Conservation (phyloP, 2,113 vertebrate genomes). For the Taurulus bubalis region DNA sequence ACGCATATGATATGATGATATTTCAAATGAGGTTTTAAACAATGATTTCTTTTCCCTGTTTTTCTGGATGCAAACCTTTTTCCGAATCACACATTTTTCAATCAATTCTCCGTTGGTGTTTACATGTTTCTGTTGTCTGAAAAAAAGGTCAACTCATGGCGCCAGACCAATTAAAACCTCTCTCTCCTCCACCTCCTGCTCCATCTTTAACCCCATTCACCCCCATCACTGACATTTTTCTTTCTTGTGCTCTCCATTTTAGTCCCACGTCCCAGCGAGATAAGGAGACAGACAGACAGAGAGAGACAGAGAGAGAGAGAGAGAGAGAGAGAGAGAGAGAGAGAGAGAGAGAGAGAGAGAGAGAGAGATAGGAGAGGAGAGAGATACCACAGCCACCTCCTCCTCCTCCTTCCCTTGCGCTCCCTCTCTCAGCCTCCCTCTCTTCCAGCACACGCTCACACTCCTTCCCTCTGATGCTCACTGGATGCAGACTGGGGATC, state of each 20-base stretch:
- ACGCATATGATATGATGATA: no score
- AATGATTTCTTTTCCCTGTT: background rate
- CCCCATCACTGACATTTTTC: conserved; percentile 50
- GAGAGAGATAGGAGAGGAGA: no score
- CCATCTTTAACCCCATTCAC: conserved; percentile 32
- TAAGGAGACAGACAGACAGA: conserved; percentile 16
- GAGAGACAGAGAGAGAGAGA: conserved; percentile 26
- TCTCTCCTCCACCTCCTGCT: conserved; percentile 25
- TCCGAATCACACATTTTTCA: background rate
- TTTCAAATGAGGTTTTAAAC: background rate
- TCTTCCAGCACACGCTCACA: conserved; percentile 61
- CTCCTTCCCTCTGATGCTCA: conserved; percentile 68
- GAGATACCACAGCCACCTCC: no score
- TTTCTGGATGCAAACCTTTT: background rate
- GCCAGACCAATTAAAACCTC: conserved; percentile 42
- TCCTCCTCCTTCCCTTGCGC: conserved; percentile 25
- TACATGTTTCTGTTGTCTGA: conserved; percentile 22
- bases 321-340: conserved; percentile 17
- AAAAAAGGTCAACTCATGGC: conserved; percentile 51
- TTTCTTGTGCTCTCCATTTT: conserved; percentile 60
- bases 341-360: no score
- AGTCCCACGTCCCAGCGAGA: conserved; percentile 69
- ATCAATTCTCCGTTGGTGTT: background rate
- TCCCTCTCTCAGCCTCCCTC: conserved; percentile 37
- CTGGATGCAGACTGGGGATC: conserved; percentile 75